Percentiles rank a stretch among this genome's conserved stretches.
Evolutionary conservation across 2,888 invertebrate species (phyloP).

Genomic region (Zaprionus lineosus): DNA sequence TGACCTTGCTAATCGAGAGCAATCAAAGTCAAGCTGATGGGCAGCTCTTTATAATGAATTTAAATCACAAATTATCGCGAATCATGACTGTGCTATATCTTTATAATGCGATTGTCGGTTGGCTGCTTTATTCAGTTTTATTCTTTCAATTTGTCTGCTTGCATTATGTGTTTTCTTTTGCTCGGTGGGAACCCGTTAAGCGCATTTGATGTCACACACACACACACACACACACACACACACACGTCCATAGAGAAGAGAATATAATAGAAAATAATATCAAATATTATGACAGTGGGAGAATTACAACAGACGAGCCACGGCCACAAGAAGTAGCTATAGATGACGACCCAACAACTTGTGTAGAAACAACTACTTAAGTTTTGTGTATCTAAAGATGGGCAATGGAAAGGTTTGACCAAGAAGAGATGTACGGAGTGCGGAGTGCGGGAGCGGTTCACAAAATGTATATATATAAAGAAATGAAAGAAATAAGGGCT

Average conservation of each 20-base stretch:
- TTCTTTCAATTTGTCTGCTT: conserved; percentile 11
- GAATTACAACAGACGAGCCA: conserved; percentile 36
- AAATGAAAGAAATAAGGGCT: conserved; percentile 60
- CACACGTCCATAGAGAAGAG: conserved; percentile 12
- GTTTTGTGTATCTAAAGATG: conserved; percentile 7
- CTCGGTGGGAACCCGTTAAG: conserved; percentile 45
- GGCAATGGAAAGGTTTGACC: too few species aligned
- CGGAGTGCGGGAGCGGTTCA: conserved; percentile 20
- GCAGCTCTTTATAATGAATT: too few species aligned
- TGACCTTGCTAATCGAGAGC: too few species aligned
- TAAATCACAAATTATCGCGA: too few species aligned
- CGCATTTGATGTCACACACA: conserved; percentile 45
- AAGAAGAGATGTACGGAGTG: not conserved
- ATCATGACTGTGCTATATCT: conserved; percentile 29
- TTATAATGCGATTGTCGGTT: conserved; percentile 7
- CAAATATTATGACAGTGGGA: conserved; percentile 43
- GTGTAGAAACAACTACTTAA: conserved; percentile 32
- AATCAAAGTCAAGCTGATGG: too few species aligned
- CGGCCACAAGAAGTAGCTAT: conserved; percentile 20
- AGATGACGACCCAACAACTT: conserved; percentile 22
- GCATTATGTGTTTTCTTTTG: conserved; percentile 23
- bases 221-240: not conserved
- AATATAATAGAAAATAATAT: conserved; percentile 21
- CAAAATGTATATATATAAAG: conserved; percentile 31
- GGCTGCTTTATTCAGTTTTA: conserved; percentile 7